These are phyloP conservation scores for Enteromius anoplus DNA, from an alignment of 2,797 vertebrate species.

Conservation along the genomic window DNA sequence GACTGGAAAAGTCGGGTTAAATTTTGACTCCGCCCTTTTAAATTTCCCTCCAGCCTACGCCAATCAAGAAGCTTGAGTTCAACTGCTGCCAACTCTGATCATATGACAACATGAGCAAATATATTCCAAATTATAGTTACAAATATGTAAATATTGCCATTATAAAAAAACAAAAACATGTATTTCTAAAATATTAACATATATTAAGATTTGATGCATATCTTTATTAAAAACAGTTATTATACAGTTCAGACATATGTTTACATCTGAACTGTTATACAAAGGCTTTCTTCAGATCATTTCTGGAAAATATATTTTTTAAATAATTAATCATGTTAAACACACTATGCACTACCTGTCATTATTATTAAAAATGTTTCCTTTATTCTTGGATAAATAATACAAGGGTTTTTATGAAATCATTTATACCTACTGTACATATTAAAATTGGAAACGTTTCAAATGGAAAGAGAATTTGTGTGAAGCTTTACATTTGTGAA, in stretches of 20 bases:
- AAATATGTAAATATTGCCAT: not conserved
- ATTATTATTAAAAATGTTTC: not conserved
- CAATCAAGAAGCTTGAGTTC: not conserved
- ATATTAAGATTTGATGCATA: not conserved
- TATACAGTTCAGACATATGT: not conserved
- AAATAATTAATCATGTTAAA: too few species aligned
- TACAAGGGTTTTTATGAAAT: not conserved
- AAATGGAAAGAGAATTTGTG: too few species aligned
- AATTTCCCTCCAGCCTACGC: conserved; percentile 24
- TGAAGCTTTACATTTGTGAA: too few species aligned
- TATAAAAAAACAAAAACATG: not conserved
- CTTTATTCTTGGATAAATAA: not conserved
- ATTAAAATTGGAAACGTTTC: not conserved
- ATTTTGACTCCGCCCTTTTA: conserved; percentile 2
- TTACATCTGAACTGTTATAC: not conserved
- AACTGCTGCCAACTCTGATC: not conserved
- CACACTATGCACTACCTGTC: not conserved
- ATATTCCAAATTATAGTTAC: not conserved
- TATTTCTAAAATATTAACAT: too few species aligned
- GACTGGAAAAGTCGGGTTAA: not conserved
- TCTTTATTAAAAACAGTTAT: not conserved
- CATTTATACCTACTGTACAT: not conserved
- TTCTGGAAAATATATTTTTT: not conserved
- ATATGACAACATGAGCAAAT: not conserved
- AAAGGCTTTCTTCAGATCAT: not conserved